Base-by-base conservation (phyloP, 2,797 vertebrate species). In the Chrosomus eos region DNA sequence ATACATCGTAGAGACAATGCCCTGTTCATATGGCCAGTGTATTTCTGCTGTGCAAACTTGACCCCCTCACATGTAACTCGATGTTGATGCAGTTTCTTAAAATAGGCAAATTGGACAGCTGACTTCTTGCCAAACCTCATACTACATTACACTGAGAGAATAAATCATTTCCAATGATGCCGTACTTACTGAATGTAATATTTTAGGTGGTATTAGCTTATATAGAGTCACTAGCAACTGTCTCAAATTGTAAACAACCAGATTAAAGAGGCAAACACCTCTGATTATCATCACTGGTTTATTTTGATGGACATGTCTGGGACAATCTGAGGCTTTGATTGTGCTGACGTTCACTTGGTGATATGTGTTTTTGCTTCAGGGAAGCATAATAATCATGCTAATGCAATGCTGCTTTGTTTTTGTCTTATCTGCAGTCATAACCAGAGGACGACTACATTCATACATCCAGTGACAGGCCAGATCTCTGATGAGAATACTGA, bases 401-500 rank as follows among this genome's bases (percentile, higher is more conserved):
- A 87, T 72, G 23, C 1, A 14, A 51, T 45, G 10, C n/a, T 58
- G 28, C 68, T 80, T 58, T 83, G 33, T 88, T 84, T 92, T 92
- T 83, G 60, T 9, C 88, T 86, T 26, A 14, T 70, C 58, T 48
- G 7, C 93, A 99, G 97, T 91, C 97, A 99, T 93, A 98, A 97
- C 94, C 97, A 97, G 92, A 96, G 96, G 93, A 95, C 93, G 84
- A 97, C 97, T 0, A 91, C 96, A 6, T 99, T 98, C 92, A 94
- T 90, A 87, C 97, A 99, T 94, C 97, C 97, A 85, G 95, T 97
- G 93, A 97, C 95, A 19, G 96, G 96, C 88, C 96, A 96, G 92
- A 94, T 97, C 89, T 97, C 97, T 90, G 90, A 96, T 55, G 97
- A 99, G 93, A 98, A 97, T 91, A 82, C 93, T 88, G 97, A 97